A percentile compares a stretch with the other conserved stretches of the same genome.
phyloP scores from a whole-genome alignment of 1,140 invertebrate species.

The Caligus rogercresseyi region DNA sequence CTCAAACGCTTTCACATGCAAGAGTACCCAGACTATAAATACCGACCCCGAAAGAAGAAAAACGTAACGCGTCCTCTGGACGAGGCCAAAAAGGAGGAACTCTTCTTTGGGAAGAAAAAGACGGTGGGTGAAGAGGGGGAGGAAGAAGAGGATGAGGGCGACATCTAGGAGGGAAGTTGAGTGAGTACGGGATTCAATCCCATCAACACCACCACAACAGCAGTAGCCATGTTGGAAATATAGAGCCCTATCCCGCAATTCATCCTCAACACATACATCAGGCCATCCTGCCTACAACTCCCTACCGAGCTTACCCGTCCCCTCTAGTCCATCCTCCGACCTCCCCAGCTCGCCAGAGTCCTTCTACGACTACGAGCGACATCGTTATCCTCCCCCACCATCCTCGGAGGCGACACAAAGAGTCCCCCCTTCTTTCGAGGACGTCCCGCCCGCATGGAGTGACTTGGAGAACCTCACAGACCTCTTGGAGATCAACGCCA shows the following conservation, averaged over 20 bases:
- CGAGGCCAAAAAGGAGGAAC: neutral
- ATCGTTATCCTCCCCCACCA: neutral
- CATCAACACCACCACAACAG: too few species aligned
- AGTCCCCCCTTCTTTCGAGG: neutral
- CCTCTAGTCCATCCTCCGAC: slow-evolving; percentile 22
- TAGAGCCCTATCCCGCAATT: too few species aligned
- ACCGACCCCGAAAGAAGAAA: slow-evolving; percentile 77
- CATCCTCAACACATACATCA: too few species aligned
- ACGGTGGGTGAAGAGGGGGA: slow-evolving; percentile 2
- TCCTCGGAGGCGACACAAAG: neutral
- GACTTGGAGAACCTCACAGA: neutral
- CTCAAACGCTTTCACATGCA: slow-evolving; percentile 73
- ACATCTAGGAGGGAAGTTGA: too few species aligned
- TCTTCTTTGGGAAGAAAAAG: slow-evolving; percentile 7
- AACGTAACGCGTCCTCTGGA: slow-evolving; percentile 16
- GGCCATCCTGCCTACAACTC: slow-evolving; percentile 14
- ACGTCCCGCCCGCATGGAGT: neutral
- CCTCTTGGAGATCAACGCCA: neutral
- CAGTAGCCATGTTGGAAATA: too few species aligned
- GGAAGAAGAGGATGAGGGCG: slow-evolving; percentile 12
- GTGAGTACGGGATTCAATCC: too few species aligned
- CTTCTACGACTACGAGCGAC: slow-evolving; percentile 21
- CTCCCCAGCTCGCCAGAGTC: slow-evolving; percentile 22
- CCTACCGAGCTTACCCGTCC: slow-evolving; percentile 12
- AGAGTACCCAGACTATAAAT: slow-evolving; percentile 96